phyloP scores from a whole-genome alignment of 2,797 vertebrate species.

The Glyptemys insculpta region DNA sequence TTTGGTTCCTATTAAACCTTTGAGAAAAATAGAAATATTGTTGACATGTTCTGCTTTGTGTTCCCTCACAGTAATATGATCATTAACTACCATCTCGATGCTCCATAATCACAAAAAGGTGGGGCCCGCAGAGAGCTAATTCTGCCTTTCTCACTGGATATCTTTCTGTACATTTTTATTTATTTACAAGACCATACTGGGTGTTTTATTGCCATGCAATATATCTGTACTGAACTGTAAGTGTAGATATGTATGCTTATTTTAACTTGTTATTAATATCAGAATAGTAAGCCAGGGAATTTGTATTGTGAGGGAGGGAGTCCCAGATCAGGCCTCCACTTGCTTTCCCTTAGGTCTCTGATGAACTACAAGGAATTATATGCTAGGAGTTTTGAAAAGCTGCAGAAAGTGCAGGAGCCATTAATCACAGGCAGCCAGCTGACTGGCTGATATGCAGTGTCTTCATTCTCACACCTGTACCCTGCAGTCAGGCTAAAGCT shows the following conservation, averaged over 20 bases:
- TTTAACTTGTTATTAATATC: constrained; percentile 4
- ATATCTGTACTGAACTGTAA: neutral
- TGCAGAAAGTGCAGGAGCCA: neutral
- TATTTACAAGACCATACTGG: neutral
- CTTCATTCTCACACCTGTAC: neutral
- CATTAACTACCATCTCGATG: neutral
- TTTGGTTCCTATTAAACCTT: neutral
- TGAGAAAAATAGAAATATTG: neutral
- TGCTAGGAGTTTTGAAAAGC: accelerated
- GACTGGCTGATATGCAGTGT: neutral
- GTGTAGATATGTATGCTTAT: accelerated
- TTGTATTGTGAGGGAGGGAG: neutral
- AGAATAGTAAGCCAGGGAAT: neutral
- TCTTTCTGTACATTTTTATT: neutral
- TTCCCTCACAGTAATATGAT: neutral
- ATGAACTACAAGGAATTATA: neutral
- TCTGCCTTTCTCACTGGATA: neutral
- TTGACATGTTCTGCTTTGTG: neutral
- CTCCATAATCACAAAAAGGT: neutral
- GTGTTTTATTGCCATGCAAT: neutral
- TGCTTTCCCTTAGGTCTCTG: neutral
- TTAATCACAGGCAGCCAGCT: neutral
- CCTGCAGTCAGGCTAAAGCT: neutral
- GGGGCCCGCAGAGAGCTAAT: neutral
- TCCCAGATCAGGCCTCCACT: neutral